A percentile compares a stretch with the other conserved stretches of the same genome.
These are phyloP conservation scores for Onychostoma macrolepis DNA, from an alignment of 2,113 vertebrate species.

Conservation along the genomic window DNA sequence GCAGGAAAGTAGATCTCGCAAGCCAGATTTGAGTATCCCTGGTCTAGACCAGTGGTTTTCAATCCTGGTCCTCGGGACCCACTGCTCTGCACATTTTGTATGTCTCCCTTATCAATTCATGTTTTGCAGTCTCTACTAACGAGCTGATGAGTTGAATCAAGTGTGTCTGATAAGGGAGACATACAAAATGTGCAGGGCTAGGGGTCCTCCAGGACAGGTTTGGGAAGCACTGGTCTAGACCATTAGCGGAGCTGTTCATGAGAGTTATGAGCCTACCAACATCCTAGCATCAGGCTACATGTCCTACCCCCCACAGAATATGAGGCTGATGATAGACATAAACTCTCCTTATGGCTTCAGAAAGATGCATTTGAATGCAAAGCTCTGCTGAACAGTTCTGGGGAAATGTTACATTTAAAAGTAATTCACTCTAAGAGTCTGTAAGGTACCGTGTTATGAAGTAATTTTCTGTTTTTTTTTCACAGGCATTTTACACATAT, in stretches of 20 bases:
- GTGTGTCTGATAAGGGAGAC: too few relatives aligned
- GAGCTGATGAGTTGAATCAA: too few relatives aligned
- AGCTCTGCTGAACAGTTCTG: neutral
- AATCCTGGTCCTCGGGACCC: too few relatives aligned
- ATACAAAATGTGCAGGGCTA: too few relatives aligned
- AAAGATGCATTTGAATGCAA: neutral
- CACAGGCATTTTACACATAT: neutral
- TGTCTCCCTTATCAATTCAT: too few relatives aligned
- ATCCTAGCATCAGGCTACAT: constrained; percentile 38
- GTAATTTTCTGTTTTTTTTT: neutral
- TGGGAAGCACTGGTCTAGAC: too few relatives aligned
- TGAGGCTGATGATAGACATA: neutral
- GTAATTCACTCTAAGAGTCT: neutral
- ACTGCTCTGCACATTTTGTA: too few relatives aligned
- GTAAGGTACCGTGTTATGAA: neutral
- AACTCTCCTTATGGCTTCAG: neutral
- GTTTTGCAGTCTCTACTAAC: too few relatives aligned
- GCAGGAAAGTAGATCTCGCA: too few relatives aligned
- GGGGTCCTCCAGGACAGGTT: too few relatives aligned
- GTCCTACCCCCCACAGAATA: neutral
- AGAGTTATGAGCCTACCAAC: constrained; percentile 66
- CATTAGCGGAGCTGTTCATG: constrained; percentile 75
- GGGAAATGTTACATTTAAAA: neutral
- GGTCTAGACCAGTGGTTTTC: too few relatives aligned
- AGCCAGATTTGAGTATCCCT: too few relatives aligned